Base-by-base conservation (phyloP, 2,797 vertebrate species). In the Schizothorax lantsangensis region DNA sequence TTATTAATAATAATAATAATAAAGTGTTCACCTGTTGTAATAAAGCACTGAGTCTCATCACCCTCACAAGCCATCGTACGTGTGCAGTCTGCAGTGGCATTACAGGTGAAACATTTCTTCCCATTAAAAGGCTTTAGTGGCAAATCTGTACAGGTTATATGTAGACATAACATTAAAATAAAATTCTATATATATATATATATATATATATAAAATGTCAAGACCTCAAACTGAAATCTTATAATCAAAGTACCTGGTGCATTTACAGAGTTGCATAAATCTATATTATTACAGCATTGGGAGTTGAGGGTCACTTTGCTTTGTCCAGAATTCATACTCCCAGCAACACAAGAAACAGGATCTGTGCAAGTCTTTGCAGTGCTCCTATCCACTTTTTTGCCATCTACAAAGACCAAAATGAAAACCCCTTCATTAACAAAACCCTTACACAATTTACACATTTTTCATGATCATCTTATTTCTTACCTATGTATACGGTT, bases 241-340 rank as follows among this genome's bases (percentile, higher is more conserved):
- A 6, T 33, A 11, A 2, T 15, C 3, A 0, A 3, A 54, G 7
- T 91, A 95, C 94, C 91, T 5, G 88, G 54, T 7, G 36, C 21
- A 11, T 2, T 0, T 2, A 77, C 2, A 8, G 0, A 5, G 88
- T 94, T 95, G 90, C 94, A 95, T 12, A 88, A 83, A 0, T 89
- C 38, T 0, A 88, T 3, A 69, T 0, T 15, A 88, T 0, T 15
- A 88, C 94, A 95, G 66, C 94, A 95, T 2, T 64, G 33, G 68
- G 1, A 87, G 33, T 11, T 75, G 0, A 92, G 0, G 0, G 47
- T 0, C 0, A 26, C 75, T 79, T n/a, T 87, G 40, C 0, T 0
- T 0, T 30, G 0, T 83, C 92, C 94, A 59, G 79, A 86, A 85
- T 93, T 93, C 26, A 92, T 0, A 0, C 93, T 92, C 5, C 19